phyloP scores from a whole-genome alignment of 2,888 invertebrate species.

The Yponomeuta malinellus region DNA sequence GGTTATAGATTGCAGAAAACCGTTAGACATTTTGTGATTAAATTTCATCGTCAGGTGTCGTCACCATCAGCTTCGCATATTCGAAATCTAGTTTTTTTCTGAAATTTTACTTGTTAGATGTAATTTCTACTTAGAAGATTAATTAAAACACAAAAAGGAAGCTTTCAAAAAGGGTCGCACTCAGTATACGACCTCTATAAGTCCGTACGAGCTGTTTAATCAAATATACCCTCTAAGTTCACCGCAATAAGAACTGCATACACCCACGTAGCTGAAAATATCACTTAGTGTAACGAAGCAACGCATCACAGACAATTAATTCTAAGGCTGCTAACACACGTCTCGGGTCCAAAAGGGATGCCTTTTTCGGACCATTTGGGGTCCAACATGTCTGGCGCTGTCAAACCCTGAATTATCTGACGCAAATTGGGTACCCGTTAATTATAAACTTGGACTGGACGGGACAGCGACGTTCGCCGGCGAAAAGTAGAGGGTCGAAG shows the following conservation, averaged over 20 bases:
- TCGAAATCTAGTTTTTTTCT: too few relatives aligned
- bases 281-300: conserved; percentile 10
- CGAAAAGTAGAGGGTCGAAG: conserved; percentile 35
- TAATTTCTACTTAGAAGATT: neutral
- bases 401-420: conserved; percentile 54
- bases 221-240: neutral
- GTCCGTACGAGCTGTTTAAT: neutral
- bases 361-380: conserved; percentile 23
- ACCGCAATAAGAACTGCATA: neutral
- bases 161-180: neutral
- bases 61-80: too few relatives aligned
- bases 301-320: conserved; percentile 15
- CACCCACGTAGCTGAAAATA: neutral
- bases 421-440: conserved; percentile 52
- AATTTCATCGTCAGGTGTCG: too few relatives aligned
- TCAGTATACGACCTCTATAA: neutral
- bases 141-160: neutral
- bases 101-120: neutral
- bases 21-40: too few relatives aligned
- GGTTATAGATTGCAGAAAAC: too few relatives aligned
- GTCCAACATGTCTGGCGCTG: conserved; percentile 18
- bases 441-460: conserved; percentile 57
- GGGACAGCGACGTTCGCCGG: conserved; percentile 25
- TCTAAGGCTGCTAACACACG: neutral
- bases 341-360: conserved; percentile 5